Evolutionary conservation across 2,113 vertebrate species (phyloP).

Genomic region (Pachycephala philippinensis): DNA sequence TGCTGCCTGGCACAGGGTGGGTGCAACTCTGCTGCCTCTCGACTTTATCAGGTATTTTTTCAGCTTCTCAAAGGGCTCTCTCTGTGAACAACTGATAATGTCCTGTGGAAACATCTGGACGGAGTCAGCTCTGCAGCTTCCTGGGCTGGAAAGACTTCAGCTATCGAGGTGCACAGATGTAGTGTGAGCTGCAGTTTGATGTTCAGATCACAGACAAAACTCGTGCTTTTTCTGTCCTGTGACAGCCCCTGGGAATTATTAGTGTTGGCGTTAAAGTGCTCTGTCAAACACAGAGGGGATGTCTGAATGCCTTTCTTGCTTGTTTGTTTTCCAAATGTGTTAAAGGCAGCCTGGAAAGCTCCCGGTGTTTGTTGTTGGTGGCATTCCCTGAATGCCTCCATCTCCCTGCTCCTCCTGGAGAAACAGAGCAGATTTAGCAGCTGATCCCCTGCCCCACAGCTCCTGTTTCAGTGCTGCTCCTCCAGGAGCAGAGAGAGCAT

Average conservation of each 20-base stretch:
- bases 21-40: not conserved
- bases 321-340: not conserved
- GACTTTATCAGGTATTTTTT: not conserved
- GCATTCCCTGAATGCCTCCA: not conserved
- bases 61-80: not conserved
- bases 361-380: not conserved
- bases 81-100: not conserved
- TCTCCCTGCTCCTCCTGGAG: not conserved
- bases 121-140: slow-evolving; percentile 12
- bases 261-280: not conserved
- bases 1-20: not conserved
- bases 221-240: not conserved
- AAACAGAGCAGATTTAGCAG: not conserved
- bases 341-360: slow-evolving; percentile 11
- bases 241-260: slow-evolving; percentile 1
- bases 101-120: slow-evolving; percentile 42
- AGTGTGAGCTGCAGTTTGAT: slow-evolving; percentile 38
- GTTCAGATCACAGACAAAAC: slow-evolving; percentile 13
- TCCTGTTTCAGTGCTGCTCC: not conserved
- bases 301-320: slow-evolving; percentile 19
- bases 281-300: not conserved
- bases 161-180: slow-evolving; percentile 4
- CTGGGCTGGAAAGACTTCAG: not conserved
- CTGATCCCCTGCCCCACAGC: not conserved
- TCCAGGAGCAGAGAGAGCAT: not conserved